Conservation (phyloP, 37 sponge, comb jelly and placozoan species). For the Chondrilla cf. caribensis region DNA sequence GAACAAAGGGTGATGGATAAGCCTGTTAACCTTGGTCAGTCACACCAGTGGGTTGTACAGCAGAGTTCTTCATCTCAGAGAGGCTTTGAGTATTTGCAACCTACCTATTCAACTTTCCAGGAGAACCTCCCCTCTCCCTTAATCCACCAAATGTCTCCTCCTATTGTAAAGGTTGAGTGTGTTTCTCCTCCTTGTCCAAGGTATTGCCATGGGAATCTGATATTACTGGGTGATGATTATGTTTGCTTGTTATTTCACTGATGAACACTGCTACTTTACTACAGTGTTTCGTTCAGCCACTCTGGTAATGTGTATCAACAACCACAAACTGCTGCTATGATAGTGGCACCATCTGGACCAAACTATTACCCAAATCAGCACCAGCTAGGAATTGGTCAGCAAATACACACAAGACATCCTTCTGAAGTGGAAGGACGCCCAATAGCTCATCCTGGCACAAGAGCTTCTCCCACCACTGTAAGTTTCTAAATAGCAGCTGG, state of each 20-base stretch:
- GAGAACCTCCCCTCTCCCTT: no score
- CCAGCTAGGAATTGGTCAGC: neutral
- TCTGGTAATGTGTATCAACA: conserved; percentile 16
- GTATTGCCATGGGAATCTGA: neutral
- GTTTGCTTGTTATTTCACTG: neutral
- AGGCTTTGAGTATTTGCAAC: no score
- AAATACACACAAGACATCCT: neutral
- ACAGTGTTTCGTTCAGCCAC: neutral
- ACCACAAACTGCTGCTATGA: conserved; percentile 2
- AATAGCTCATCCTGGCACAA: conserved; percentile 19
- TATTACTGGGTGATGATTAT: neutral
- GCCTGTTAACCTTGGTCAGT: no score
- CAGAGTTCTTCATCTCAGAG: no score
- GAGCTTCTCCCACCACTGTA: conserved; percentile 29
- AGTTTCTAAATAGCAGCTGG: no score
- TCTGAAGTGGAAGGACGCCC: neutral
- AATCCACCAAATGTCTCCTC: neutral
- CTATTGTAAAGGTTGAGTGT: conserved; percentile 12
- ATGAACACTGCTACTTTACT: neutral
- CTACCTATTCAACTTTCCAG: no score
- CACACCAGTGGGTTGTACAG: no score
- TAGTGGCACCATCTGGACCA: neutral
- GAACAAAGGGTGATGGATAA: no score
- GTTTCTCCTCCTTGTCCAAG: conserved; percentile 5
- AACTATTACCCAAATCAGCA: conserved; percentile 5